A percentile compares a stretch with the other conserved stretches of the same genome.
phyloP scores from a whole-genome alignment of 2,113 vertebrate species.

The Strix uralensis region DNA sequence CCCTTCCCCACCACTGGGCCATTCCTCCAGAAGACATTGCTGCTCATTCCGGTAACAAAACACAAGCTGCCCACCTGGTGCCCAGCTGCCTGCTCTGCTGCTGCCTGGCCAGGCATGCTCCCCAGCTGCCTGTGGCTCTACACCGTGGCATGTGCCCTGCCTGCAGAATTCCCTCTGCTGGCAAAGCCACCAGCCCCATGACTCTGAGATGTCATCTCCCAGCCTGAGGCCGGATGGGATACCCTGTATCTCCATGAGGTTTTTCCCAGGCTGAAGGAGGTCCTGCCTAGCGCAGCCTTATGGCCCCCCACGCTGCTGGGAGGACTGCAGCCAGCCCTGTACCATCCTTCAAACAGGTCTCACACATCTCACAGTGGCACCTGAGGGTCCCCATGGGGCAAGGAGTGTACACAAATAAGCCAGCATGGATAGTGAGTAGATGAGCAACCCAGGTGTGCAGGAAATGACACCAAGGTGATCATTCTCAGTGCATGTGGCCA shows the following conservation, averaged over 20 bases:
- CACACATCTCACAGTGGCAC: neutral
- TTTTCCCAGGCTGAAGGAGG: neutral
- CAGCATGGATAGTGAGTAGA: neutral
- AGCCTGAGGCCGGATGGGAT: neutral
- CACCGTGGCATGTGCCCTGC: rapidly evolving
- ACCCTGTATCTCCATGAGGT: neutral
- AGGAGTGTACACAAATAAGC: neutral
- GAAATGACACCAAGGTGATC: neutral
- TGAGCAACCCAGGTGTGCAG: neutral
- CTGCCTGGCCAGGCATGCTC: neutral
- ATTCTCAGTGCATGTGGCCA: neutral
- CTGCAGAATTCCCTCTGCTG: neutral
- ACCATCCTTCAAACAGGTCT: neutral
- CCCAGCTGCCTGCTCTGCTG: rapidly evolving
- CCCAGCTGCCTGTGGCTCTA: neutral
- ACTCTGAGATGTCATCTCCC: rapidly evolving
- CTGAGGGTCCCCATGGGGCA: neutral
- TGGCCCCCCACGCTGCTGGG: neutral
- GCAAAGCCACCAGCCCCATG: neutral
- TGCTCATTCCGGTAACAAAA: neutral
- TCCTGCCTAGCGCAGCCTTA: neutral
- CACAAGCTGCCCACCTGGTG: neutral
- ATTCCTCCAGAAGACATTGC: neutral
- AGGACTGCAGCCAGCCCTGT: neutral
- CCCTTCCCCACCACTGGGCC: neutral